A percentile compares a stretch with the other conserved stretches of the same genome.
Conservation (phyloP, 2,113 vertebrate species). For the Rhinolophus ferrumequinum region DNA sequence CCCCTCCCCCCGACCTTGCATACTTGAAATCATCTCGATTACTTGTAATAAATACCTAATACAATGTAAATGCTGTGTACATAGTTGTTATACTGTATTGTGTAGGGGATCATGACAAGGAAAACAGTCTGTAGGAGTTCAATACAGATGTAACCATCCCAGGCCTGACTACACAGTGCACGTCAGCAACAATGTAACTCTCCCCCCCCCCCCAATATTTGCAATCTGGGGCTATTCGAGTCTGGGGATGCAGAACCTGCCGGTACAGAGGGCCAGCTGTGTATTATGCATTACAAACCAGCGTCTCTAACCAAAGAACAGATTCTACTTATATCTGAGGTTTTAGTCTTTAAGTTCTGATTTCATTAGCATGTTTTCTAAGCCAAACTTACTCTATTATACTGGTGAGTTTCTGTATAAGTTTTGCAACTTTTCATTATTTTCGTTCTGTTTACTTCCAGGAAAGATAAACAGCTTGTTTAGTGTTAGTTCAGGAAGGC, state of each 20-base stretch:
- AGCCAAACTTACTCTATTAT: background rate
- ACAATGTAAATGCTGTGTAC: background rate
- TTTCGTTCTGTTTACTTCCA: background rate
- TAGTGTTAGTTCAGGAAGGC: background rate
- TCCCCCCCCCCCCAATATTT: background rate
- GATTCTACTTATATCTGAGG: background rate
- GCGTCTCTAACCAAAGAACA: background rate
- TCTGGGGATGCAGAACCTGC: background rate
- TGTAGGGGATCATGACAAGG: background rate
- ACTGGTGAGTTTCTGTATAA: background rate
- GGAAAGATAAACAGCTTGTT: background rate
- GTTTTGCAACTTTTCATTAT: background rate
- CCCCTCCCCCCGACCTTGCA: background rate
- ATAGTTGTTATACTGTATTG: background rate
- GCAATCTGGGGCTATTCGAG: background rate
- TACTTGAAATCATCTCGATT: background rate
- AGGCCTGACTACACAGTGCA: background rate
- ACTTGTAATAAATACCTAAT: background rate
- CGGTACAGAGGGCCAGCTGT: background rate
- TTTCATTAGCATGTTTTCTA: background rate
- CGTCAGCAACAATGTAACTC: background rate
- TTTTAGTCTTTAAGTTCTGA: background rate
- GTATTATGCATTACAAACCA: background rate
- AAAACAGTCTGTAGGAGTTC: background rate
- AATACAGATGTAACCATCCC: background rate